A percentile compares a stretch with the other conserved stretches of the same genome.
Evolutionary conservation across 2,797 vertebrate genomes (phyloP).

Genomic region (Notamacropus eugenii): DNA sequence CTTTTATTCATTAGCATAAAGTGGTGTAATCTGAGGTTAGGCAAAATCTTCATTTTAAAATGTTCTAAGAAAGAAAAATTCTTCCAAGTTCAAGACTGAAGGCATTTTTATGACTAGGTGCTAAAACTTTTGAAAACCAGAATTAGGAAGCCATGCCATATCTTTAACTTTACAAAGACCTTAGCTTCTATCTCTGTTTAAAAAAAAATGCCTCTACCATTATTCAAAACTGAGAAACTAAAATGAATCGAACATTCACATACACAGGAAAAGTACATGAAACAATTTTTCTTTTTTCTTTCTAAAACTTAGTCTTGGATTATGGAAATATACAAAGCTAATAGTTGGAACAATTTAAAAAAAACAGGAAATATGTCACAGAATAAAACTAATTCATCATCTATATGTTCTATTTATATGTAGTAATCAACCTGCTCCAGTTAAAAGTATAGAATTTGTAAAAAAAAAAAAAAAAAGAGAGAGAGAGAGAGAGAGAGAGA

Average conservation of each 20-base stretch:
- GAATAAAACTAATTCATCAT: not conserved
- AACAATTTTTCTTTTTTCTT: conserved; percentile 28
- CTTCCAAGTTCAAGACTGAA: not conserved
- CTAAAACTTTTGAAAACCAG: conserved; percentile 40
- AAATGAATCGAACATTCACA: conserved; percentile 11
- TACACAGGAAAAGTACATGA: conserved; percentile 37
- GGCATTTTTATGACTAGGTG: conserved; percentile 31
- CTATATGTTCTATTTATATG: not conserved
- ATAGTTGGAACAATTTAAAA: not conserved
- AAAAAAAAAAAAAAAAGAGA: too few relatives aligned
- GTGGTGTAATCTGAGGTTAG: conserved; percentile 13
- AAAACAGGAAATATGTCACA: not conserved
- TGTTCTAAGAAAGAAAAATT: conserved; percentile 30
- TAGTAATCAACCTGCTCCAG: conserved; percentile 38
- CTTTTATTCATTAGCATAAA: not conserved
- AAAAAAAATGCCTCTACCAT: conserved; percentile 27
- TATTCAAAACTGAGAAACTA: conserved; percentile 26
- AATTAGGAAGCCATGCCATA: conserved; percentile 29
- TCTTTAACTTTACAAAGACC: conserved; percentile 25
- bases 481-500: too few relatives aligned
- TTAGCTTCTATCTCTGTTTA: not conserved
- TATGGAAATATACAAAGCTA: conserved; percentile 39
- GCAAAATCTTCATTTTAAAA: conserved; percentile 56
- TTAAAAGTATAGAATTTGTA: not conserved
- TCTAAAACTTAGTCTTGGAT: conserved; percentile 37